Percentiles rank a stretch among this genome's conserved stretches.
Conservation (phyloP, 2,797 vertebrate species). For the Pangasius mekongensis region DNA sequence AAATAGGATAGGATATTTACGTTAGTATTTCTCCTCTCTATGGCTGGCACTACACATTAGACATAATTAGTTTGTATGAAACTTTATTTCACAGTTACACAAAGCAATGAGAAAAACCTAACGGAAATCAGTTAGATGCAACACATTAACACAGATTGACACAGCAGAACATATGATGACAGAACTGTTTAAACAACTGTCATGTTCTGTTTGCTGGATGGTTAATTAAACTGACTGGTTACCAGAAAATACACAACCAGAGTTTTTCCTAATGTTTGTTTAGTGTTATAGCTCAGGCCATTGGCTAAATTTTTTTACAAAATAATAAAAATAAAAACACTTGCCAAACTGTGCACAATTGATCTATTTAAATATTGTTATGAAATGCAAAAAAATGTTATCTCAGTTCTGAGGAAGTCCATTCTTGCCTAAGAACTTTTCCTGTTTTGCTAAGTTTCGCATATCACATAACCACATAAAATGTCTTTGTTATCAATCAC, state of each 20-base stretch:
- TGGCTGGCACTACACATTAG: not conserved
- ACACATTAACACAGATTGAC: not conserved
- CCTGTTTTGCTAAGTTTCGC: not conserved
- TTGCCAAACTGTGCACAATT: not conserved
- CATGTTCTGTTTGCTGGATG: not conserved
- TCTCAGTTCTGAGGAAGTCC: not conserved
- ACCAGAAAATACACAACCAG: not conserved
- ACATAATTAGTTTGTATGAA: slow-evolving; percentile 1
- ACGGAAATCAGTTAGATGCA: not conserved
- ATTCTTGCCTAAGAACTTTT: not conserved
- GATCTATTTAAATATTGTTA: not conserved
- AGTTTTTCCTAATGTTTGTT: not conserved
- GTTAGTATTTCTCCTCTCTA: not conserved
- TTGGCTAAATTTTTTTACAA: not conserved
- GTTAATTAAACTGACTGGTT: not conserved
- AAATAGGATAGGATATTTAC: not conserved
- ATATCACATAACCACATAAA: not conserved
- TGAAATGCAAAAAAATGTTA: not conserved
- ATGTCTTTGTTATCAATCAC: not conserved
- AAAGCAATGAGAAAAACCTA: not conserved
- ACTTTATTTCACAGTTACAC: slow-evolving; percentile 3
- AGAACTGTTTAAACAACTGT: slow-evolving; percentile 16
- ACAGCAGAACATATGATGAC: not conserved
- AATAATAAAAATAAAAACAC: not conserved
- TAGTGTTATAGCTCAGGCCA: not conserved